These are phyloP conservation scores for Xerus inauris DNA, from an alignment of 2,113 vertebrate genomes.

Conservation along the genomic window DNA sequence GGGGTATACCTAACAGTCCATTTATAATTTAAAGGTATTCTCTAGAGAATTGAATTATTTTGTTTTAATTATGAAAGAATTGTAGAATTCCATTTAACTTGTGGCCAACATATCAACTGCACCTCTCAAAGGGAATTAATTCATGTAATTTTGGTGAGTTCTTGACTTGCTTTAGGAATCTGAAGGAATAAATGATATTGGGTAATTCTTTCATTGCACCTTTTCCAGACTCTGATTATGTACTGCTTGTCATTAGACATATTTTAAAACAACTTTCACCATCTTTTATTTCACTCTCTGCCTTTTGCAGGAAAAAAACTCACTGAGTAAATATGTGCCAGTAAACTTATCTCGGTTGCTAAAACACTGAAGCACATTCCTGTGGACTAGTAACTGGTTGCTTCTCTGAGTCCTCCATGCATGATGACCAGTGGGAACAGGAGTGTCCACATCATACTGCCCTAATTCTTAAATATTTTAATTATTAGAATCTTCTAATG, in stretches of 20 bases:
- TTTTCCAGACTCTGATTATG: conserved; percentile 13
- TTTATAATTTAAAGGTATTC: neutral
- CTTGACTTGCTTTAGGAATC: conserved; percentile 19
- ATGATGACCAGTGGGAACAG: neutral
- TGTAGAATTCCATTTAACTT: conserved; percentile 16
- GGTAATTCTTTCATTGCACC: conserved; percentile 19
- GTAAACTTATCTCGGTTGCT: neutral
- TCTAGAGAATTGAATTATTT: neutral
- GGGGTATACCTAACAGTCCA: conserved; percentile 43
- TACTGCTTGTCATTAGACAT: neutral
- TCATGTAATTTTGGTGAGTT: neutral
- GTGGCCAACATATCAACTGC: neutral
- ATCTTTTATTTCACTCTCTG: neutral
- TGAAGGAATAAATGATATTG: conserved; percentile 48
- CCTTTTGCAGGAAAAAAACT: neutral
- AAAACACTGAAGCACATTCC: neutral
- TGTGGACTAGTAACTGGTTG: neutral
- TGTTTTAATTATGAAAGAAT: conserved; percentile 37
- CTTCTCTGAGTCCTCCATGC: neutral
- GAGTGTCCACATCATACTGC: neutral
- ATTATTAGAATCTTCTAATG: neutral
- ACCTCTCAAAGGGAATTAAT: conserved; percentile 32
- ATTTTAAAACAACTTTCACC: conserved; percentile 28
- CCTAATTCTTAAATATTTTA: neutral
- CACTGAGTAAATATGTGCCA: neutral